Evolutionary conservation across 1,140 invertebrate species (phyloP).

Genomic region (Drosophila mayri): DNA sequence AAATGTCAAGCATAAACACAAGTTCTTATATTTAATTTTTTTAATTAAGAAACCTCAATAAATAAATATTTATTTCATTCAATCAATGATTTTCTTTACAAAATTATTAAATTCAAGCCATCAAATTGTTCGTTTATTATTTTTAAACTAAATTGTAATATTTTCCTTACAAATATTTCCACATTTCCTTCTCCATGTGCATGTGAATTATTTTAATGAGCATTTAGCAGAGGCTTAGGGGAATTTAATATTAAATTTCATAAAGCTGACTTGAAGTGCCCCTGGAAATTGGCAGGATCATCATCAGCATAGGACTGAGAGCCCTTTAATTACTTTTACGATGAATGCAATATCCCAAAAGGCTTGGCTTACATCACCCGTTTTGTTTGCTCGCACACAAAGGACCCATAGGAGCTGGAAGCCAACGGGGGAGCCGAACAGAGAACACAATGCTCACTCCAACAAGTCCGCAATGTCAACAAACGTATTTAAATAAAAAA

Average conservation of each 20-base stretch:
- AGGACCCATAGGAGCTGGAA: constrained; percentile 14
- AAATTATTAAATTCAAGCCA: background rate
- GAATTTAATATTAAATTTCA: constrained; percentile 68
- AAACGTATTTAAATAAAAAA: constrained; percentile 83
- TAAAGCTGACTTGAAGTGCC: constrained; percentile 51
- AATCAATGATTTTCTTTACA: background rate
- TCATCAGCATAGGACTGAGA: constrained; percentile 17
- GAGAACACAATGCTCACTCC: constrained; percentile 49
- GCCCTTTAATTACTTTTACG: constrained; percentile 51
- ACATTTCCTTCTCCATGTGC: constrained; percentile 4
- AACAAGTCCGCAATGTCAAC: constrained; percentile 79
- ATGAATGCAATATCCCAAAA: constrained; percentile 60
- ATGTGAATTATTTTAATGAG: constrained; percentile 65
- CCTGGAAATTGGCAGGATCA: constrained; percentile 30
- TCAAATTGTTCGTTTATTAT: background rate
- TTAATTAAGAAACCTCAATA: too few species aligned
- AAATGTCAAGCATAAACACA: too few species aligned
- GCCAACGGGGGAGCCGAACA: constrained; percentile 7
- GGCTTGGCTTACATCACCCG: constrained; percentile 50
- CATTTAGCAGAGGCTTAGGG: constrained; percentile 53
- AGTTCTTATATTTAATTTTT: too few species aligned
- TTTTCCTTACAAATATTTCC: background rate
- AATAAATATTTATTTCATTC: background rate
- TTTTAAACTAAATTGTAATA: background rate
- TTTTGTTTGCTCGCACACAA: constrained; percentile 38